Evolutionary conservation across 2,888 invertebrate genomes (phyloP).

Genomic region (Yponomeuta cagnagella): DNA sequence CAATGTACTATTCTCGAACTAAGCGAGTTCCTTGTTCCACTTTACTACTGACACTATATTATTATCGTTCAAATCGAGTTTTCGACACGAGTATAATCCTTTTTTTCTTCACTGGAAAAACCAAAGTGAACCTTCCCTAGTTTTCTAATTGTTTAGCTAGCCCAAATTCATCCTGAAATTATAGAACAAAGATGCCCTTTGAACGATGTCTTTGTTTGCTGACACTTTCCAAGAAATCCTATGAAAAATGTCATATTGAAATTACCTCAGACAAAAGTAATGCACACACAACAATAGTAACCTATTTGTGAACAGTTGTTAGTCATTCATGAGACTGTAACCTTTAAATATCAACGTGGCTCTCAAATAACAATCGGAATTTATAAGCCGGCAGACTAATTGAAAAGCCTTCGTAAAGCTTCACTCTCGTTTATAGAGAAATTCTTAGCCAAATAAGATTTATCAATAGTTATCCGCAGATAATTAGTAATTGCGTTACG

Average conservation of each 20-base stretch:
- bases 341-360: slow-evolving; percentile 15
- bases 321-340: slow-evolving; percentile 12
- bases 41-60: slow-evolving; percentile 71
- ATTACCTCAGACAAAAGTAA: not conserved
- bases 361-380: slow-evolving; percentile 10
- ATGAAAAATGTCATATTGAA: not conserved
- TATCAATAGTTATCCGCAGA: not conserved
- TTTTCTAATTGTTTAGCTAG: not conserved
- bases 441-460: not conserved
- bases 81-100: slow-evolving; percentile 41
- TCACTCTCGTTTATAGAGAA: not conserved
- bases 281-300: not conserved
- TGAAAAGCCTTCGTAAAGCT: not conserved
- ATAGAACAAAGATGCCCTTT: not conserved
- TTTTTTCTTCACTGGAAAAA: slow-evolving; percentile 29
- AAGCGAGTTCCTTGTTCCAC: slow-evolving; percentile 75
- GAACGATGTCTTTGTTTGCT: not conserved
- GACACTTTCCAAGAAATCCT: not conserved
- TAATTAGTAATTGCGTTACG: not conserved
- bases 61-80: slow-evolving; percentile 68
- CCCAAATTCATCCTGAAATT: too few relatives aligned
- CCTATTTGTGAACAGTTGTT: slow-evolving; percentile 7
- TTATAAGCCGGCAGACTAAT: not conserved
- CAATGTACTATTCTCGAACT: slow-evolving; percentile 71
- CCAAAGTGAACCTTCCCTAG: not conserved